Percentiles rank a stretch among this genome's conserved stretches.
Conservation (phyloP, 2,797 vertebrate genomes). For the Trichosurus vulpecula region DNA sequence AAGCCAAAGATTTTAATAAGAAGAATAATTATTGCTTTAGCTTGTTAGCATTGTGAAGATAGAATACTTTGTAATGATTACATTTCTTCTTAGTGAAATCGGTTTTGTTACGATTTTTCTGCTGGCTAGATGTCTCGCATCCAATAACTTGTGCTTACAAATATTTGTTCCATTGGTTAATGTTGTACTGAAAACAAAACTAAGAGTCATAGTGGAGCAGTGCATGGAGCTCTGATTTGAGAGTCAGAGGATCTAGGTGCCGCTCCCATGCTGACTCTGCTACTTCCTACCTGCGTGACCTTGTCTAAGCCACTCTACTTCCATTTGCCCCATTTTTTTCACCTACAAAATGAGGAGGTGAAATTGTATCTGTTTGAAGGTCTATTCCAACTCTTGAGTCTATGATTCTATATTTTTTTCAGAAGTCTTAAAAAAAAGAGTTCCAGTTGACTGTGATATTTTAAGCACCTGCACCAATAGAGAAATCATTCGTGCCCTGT, state of each 20-base stretch:
- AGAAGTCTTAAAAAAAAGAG: not conserved
- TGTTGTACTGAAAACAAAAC: not conserved
- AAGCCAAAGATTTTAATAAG: slow-evolving; percentile 17
- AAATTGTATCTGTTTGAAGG: not conserved
- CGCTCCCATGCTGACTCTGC: not conserved
- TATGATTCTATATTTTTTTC: not conserved
- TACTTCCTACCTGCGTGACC: not conserved
- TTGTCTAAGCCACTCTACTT: not conserved
- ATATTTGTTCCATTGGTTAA: not conserved
- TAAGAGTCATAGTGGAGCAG: not conserved
- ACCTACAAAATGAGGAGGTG: not conserved
- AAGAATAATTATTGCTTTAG: not conserved
- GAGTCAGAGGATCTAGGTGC: not conserved
- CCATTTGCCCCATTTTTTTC: not conserved
- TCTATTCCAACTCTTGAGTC: not conserved
- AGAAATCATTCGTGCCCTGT: not conserved
- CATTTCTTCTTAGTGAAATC: not conserved
- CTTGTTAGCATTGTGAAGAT: not conserved
- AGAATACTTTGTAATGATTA: not conserved
- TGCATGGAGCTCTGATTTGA: not conserved
- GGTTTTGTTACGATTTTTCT: not conserved
- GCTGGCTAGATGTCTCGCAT: not conserved
- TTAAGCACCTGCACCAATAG: not conserved
- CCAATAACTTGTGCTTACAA: not conserved
- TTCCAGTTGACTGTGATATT: not conserved